These are phyloP conservation scores for Drosophila lacteicornis DNA, from an alignment of 1,140 invertebrate species.

Conservation along the genomic window DNA sequence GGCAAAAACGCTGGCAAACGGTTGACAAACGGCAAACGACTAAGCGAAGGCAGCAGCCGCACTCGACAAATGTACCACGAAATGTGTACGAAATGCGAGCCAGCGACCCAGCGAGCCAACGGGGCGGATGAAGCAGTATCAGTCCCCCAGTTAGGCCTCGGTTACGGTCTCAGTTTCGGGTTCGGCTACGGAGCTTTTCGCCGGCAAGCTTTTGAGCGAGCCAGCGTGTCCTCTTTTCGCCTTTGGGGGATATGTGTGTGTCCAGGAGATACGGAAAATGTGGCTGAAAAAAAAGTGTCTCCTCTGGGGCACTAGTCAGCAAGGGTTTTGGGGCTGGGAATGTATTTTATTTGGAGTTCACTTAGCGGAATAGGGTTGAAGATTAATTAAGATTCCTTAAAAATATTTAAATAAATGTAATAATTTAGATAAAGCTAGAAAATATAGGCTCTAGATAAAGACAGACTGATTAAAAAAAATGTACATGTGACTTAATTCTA, in stretches of 20 bases:
- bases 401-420: background rate
- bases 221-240: conserved; percentile 29
- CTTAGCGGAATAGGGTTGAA: no score
- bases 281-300: conserved; percentile 21
- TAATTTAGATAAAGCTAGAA: background rate
- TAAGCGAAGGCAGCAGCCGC: conserved; percentile 68
- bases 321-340: background rate
- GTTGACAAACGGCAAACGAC: conserved; percentile 74
- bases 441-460: no score
- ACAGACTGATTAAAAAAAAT: no score
- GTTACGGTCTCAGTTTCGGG: conserved; percentile 7
- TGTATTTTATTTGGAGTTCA: no score
- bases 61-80: conserved; percentile 66
- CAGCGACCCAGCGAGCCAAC: conserved; percentile 25
- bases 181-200: conserved; percentile 18
- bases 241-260: background rate
- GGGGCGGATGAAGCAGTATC: conserved; percentile 32
- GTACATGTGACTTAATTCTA: no score
- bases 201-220: conserved; percentile 33
- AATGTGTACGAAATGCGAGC: conserved; percentile 40
- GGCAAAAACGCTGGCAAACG: conserved; percentile 68
- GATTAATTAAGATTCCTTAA: no score
- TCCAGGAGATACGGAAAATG: conserved; percentile 25
- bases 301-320: conserved; percentile 21
- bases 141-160: conserved; percentile 1